Conservation (phyloP, 2,113 vertebrate species). For the Orientallactaga bullata region DNA sequence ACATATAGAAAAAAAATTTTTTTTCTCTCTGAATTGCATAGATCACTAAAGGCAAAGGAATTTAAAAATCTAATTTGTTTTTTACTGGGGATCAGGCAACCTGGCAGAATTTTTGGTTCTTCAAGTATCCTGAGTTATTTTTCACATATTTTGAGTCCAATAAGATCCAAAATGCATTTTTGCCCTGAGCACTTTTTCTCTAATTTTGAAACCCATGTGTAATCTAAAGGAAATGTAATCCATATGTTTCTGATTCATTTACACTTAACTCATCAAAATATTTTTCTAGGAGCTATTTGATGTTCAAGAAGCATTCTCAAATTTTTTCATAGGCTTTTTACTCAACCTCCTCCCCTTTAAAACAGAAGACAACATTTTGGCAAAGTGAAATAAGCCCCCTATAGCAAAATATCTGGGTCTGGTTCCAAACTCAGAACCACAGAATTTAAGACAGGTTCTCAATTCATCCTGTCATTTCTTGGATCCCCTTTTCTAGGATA, state of each 20-base stretch:
- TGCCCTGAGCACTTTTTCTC: constrained; percentile 77
- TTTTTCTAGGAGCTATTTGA: constrained; percentile 83
- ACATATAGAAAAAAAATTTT: constrained; percentile 57
- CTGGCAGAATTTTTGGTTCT: constrained; percentile 72
- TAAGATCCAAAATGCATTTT: constrained; percentile 79
- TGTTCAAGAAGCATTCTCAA: constrained; percentile 78
- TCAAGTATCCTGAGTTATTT: constrained; percentile 76
- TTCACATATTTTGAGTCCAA: constrained; percentile 81
- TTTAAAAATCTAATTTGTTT: constrained; percentile 78
- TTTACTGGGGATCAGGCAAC: constrained; percentile 56
- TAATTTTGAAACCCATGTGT: constrained; percentile 80
- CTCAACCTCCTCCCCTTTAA: constrained; percentile 33
- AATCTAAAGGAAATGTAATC: constrained; percentile 82
- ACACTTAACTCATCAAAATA: constrained; percentile 84
- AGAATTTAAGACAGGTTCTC: constrained; percentile 65
- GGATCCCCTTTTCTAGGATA: constrained; percentile 1
- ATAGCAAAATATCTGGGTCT: constrained; percentile 73
- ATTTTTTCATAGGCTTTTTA: constrained; percentile 76
- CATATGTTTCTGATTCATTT: constrained; percentile 81
- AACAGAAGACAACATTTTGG: constrained; percentile 68
- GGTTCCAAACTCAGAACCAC: constrained; percentile 70
- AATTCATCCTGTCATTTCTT: constrained; percentile 24
- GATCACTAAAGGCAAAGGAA: constrained; percentile 72
- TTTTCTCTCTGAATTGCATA: constrained; percentile 52
- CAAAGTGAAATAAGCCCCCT: constrained; percentile 57